Percentiles rank a stretch among this genome's conserved stretches.
phyloP scores from a whole-genome alignment of 2,113 vertebrate genomes.

The Ornithorhynchus anatinus region DNA sequence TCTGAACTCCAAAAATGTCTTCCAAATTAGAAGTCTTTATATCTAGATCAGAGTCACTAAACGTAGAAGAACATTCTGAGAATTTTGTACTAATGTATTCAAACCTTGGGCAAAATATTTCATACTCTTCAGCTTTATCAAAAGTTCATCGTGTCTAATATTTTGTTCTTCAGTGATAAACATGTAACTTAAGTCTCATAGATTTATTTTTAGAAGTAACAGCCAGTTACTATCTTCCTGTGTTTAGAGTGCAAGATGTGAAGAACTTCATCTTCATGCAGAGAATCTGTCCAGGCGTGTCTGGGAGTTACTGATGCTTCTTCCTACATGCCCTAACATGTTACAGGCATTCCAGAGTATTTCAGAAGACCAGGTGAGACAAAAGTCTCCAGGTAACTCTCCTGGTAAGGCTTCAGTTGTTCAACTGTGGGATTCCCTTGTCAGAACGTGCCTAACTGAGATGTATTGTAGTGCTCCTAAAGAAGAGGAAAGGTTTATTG shows the following conservation, averaged over 20 bases:
- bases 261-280: slow-evolving; percentile 97
- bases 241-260: slow-evolving; percentile 85
- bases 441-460: too few species aligned
- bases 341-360: slow-evolving; percentile 97
- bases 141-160: not conserved
- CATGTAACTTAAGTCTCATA: not conserved
- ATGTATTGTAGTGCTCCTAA: too few species aligned
- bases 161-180: not conserved
- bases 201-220: not conserved
- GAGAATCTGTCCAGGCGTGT: slow-evolving; percentile 96
- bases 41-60: too few species aligned
- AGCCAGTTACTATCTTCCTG: slow-evolving; percentile 28
- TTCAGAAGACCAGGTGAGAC: slow-evolving; percentile 89
- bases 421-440: too few species aligned
- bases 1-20: not conserved
- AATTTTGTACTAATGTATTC: too few species aligned
- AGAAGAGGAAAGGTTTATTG: too few species aligned
- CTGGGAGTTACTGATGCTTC: slow-evolving; percentile 97
- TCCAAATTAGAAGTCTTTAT: too few species aligned
- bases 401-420: too few species aligned
- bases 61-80: too few species aligned
- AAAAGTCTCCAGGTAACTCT: not conserved
- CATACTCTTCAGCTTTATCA: too few species aligned
- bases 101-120: too few species aligned
- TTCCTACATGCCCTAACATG: slow-evolving; percentile 98